Base-by-base conservation (phyloP, 2,888 invertebrate species). In the Polymixis lichenea region DNA sequence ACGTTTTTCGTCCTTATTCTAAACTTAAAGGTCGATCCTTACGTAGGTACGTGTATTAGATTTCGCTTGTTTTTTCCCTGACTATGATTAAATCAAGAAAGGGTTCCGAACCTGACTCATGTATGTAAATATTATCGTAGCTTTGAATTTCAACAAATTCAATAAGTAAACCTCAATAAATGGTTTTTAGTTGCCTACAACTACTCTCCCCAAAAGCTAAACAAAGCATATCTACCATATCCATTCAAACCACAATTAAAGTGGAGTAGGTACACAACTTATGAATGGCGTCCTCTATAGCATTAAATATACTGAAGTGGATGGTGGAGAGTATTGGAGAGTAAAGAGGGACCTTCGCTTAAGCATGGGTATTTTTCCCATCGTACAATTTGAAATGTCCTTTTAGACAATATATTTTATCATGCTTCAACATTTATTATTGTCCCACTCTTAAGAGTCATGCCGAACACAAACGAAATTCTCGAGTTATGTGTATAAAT, bases 1-100 rank as follows among this genome's bases (percentile, higher is more conserved):
- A 51, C 1, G 15, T 15, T 58, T 67, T 82, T 64, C 38, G 25
- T 28, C 19, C n/a, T 38, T 49, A 5, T 22, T 46, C 46, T 75
- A 28, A 74, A 73, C 25, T 32, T 56, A 32, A 74, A 77, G 74
- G 32, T 56, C 43, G n/a, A 60, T 75, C 49, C 32, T 61, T 43
- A n/a, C 17, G 17, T 56, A 51, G 28, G 11, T 51, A 49, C 49
- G 80, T 25, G 43, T 43, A 78, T 78, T 51, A 28, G 66, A 82
- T 68, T 68, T 65, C 61, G 51, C 19, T 62, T 80, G 62, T 73
- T 75, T 61, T 83, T 82, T 82, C 22, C 61, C 70, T 58, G 77
- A 74, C 73, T 77, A n/a, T 77, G 68, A 83, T 83, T 77, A 62
- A 65, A 83, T 86, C 83, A 85, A 74, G 84, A 86, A 83, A 86